A percentile compares a stretch with the other conserved stretches of the same genome.
Evolutionary conservation across 2,888 invertebrate genomes (phyloP).

Genomic region (Drosophila rubida): DNA sequence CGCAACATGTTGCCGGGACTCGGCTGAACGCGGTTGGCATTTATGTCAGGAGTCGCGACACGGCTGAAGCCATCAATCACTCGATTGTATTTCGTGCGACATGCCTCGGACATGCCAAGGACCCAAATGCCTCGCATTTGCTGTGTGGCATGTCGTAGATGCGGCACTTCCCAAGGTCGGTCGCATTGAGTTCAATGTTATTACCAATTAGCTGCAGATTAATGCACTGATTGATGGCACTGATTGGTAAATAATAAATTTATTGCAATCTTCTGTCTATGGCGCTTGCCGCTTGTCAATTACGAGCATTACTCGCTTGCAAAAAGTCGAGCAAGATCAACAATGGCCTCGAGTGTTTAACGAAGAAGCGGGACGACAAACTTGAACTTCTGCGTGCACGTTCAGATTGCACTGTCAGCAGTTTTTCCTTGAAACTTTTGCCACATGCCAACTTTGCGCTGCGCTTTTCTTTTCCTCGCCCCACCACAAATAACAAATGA

Average conservation of each 20-base stretch:
- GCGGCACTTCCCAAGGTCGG: slow-evolving; percentile 4
- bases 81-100: not conserved
- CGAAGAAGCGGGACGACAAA: slow-evolving; percentile 39
- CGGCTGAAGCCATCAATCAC: slow-evolving; percentile 42
- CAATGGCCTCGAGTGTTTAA: slow-evolving; percentile 51
- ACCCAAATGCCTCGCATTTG: too few relatives aligned
- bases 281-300: slow-evolving; percentile 19
- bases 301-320: not conserved
- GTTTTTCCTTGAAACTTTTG: slow-evolving; percentile 66
- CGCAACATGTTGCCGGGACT: slow-evolving; percentile 7
- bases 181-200: slow-evolving; percentile 5
- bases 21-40: slow-evolving; percentile 13
- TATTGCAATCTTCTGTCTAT: not conserved
- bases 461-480: slow-evolving; percentile 49
- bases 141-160: not conserved
- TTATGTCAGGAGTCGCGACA: slow-evolving; percentile 29
- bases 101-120: slow-evolving; percentile 4
- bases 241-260: not conserved
- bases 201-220: slow-evolving; percentile 18
- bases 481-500: slow-evolving; percentile 60
- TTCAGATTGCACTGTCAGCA: slow-evolving; percentile 69
- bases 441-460: slow-evolving; percentile 64
- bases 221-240: slow-evolving; percentile 6
- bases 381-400: slow-evolving; percentile 62
- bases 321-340: slow-evolving; percentile 23